Base-by-base conservation (phyloP, 2,797 vertebrate genomes). In the Gadopsis marmoratus region DNA sequence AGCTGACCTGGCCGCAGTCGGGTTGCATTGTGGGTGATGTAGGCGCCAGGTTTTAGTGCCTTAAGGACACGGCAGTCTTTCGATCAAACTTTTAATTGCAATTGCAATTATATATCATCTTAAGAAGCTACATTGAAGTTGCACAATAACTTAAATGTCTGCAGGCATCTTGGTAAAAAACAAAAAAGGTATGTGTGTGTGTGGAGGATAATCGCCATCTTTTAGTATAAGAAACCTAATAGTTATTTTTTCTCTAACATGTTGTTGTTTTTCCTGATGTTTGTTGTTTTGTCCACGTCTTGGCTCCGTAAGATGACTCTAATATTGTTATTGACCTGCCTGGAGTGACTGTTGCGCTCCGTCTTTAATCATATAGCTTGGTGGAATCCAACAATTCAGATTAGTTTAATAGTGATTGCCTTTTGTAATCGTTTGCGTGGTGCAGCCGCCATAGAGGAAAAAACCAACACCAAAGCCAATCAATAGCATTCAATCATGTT, bases 401-500 rank as follows among this genome's bases (percentile, higher is more conserved):
- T 51, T 39, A 17, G 41, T 12, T 0, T 21, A 61, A 63, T 41
- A 23, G 43, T 23, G 54, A 71, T 59, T 79, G 65, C 31, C 48
- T 84, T 78, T 59, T 84, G 58, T 64, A 60, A 76, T 61, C 7
- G 17, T 84, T 53, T 74, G 56, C 29, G n/a, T 59, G 67, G 31
- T 19, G 50, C 35, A 12, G 33, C 45, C 37, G 31, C 43, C 29
- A 2, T 17, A 43, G 71, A 71, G 72, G 26, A 26, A 58, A 50
- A 50, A 56, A 62, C 41, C 31, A 58, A 83, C 64, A 72, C 71
- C 48, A 37, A 83, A 67, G 50, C 43, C 47, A 66, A 92, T 92
- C 91, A 85, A 90, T 91, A 82, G 33, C 73, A 47, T 90, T 85
- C 84, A 86, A 86, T 89, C 85, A 88, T 79, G 71, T 73, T 67